Evolutionary conservation across 2,888 invertebrate genomes (phyloP), one percentile per base, ranked within the genome.

Genomic region (Macrosoma leucophasiata): DNA sequence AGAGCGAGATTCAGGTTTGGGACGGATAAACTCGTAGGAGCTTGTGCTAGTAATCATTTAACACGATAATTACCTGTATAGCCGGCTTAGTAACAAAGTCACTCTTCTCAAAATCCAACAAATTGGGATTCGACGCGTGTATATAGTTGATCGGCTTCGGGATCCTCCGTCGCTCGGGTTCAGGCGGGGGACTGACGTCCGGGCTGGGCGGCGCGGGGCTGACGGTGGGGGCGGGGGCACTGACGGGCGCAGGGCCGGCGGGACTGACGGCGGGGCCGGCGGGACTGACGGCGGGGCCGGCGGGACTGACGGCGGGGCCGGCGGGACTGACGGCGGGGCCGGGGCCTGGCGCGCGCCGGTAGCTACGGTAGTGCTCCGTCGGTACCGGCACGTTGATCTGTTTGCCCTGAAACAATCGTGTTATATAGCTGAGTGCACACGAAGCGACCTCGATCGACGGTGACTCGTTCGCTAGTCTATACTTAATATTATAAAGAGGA

Each of bases 61-160:
- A 13, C 1, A 7, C 13, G 8, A 8, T 7, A 11, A 23, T 29
- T 4, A 56, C 60, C 43, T 61, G 67, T 32, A 64, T 46, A 12
- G 62, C 45, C 1, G 71, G 75, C 41, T 61, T 62, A 10, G 67
- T 59, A 9, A 66, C 68, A 22, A 66, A 66, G 35, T 69, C 69
- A 50, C 68, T 86, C 56, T 85, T 81, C 57, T 90, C 90, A 43
- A 90, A 89, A 52, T 87, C 87, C 9, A 88, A 72, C 46, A 91
- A 64, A 68, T 90, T 90, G 3, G 91, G 91, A 73, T 91, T 91
- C 27, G 90, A 90, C 1, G 90, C 89, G 62, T 91, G 91, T 36
- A 90, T 86, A 59, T 88, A 90, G 64, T 89, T 87, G 45, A 86
- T 79, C 1, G 89, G 87, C 54, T 86, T 82, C 5, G 77, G 71